Base-by-base conservation (phyloP, 2,113 vertebrate species). In the Dendropsophus ebraccatus region DNA sequence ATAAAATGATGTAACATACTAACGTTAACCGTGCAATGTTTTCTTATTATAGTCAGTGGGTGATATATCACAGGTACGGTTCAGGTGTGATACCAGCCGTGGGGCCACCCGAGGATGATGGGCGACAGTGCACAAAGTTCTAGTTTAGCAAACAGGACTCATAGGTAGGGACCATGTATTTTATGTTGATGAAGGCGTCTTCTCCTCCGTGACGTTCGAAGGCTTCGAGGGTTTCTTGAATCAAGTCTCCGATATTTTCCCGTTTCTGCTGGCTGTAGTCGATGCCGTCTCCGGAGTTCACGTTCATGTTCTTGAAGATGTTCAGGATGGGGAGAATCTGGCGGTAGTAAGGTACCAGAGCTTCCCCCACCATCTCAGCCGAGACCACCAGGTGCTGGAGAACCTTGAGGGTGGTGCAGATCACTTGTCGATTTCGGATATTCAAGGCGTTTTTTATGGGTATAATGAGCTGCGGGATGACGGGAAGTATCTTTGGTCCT, bases 141-240 rank as follows among this genome's bases (percentile, higher is more conserved):
- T 91, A 96, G 88, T 94, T 96, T 58, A 94, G 88, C 90, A 97
- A 89, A 92, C 96, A 97, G 4, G 97, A 98, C 91, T 96, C 89
- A 0, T 98, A 98, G 88, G 97, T 99, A 83, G 97, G 97, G 85
- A 99, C 94, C 96, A 98, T 98, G 90, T 97, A 97, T 91, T 99
- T 99, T 91, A 99, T 99, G 91, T 98, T 97, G 91, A 96, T 96
- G 90, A 95, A 99, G 87, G 97, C 96, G 0, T 94, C 91, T 65
- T 96, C 93, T 49, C 97, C 97, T 17, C 97, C 97, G 0, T 93
- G 93, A 87, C 94, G 95, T n/a, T n/a, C n/a, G 37, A 99, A 95
- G 88, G 94, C 91, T 88, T 97, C 94, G 92, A 99, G 91, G 0
- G 97, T 99, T 91, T 99, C 98, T 89, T 96, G 92, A 92, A 99